A percentile compares a stretch with the other conserved stretches of the same genome.
Evolutionary conservation across 2,797 vertebrate genomes (phyloP).

Genomic region (Dermochelys coriacea): DNA sequence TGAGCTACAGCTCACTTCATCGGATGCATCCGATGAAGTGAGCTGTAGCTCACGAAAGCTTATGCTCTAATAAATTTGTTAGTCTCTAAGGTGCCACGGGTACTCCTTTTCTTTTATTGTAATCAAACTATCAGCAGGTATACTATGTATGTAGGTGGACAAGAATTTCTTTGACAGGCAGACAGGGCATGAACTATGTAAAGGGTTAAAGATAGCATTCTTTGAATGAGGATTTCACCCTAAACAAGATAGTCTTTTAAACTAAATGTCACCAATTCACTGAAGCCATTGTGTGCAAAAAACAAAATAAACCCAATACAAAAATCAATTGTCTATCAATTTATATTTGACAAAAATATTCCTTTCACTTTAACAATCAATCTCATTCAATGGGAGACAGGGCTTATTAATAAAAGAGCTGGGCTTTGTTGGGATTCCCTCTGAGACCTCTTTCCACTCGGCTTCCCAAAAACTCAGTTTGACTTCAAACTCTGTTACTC

Average conservation of each 20-base stretch:
- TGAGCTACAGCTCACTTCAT: too few relatives aligned
- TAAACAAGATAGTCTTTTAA: neutral
- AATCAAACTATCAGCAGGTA: neutral
- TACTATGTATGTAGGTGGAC: rapidly evolving
- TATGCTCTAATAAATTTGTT: too few relatives aligned
- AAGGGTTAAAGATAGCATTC: neutral
- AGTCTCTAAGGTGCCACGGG: too few relatives aligned
- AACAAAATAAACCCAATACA: neutral
- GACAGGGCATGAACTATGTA: neutral
- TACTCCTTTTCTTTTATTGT: too few relatives aligned
- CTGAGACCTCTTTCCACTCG: too few relatives aligned
- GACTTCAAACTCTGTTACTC: too few relatives aligned
- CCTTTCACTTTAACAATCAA: neutral
- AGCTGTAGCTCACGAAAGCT: too few relatives aligned
- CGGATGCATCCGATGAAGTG: too few relatives aligned
- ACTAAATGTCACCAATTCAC: neutral
- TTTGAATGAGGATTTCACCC: neutral
- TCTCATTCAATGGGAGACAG: rapidly evolving
- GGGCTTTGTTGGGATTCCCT: neutral
- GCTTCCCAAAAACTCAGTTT: too few relatives aligned
- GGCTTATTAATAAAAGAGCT: rapidly evolving
- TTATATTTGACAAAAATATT: neutral
- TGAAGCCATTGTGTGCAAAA: neutral
- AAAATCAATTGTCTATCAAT: neutral
- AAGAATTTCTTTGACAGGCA: neutral